Percentiles rank a stretch among this genome's conserved stretches.
Evolutionary conservation across 2,797 vertebrate genomes (phyloP).

Genomic region (Molossus alvarezi): DNA sequence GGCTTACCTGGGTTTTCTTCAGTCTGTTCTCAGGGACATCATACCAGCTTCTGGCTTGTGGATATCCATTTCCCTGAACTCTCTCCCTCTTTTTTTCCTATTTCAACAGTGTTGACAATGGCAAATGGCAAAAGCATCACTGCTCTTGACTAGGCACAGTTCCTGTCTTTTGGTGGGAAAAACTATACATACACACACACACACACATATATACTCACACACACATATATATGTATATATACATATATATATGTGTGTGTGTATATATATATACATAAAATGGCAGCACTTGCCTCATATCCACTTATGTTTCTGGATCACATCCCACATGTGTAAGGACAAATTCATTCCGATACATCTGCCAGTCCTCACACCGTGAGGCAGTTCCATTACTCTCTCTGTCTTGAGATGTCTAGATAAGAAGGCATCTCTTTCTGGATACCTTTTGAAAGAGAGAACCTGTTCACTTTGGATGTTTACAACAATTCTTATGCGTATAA

Average conservation of each 20-base stretch:
- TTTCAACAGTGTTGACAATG: neutral
- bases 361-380: neutral
- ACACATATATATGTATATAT: no score
- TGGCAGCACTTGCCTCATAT: neutral
- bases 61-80: neutral
- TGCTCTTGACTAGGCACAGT: neutral
- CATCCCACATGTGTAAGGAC: neutral
- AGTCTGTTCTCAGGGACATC: neutral
- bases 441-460: neutral
- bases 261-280: no score
- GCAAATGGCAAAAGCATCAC: neutral
- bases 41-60: neutral
- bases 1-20: neutral
- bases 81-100: neutral
- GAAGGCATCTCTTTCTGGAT: conserved; percentile 14
- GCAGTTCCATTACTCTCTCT: neutral
- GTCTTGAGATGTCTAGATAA: neutral
- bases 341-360: neutral
- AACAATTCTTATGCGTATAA: conserved; percentile 11
- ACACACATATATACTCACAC: no score
- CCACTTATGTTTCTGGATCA: conserved; percentile 1
- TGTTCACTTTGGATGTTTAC: conserved; percentile 34
- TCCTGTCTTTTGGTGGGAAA: neutral
- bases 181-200: neutral
- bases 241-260: no score